Conservation (phyloP, 2,113 vertebrate genomes). For the Cairina moschata region DNA sequence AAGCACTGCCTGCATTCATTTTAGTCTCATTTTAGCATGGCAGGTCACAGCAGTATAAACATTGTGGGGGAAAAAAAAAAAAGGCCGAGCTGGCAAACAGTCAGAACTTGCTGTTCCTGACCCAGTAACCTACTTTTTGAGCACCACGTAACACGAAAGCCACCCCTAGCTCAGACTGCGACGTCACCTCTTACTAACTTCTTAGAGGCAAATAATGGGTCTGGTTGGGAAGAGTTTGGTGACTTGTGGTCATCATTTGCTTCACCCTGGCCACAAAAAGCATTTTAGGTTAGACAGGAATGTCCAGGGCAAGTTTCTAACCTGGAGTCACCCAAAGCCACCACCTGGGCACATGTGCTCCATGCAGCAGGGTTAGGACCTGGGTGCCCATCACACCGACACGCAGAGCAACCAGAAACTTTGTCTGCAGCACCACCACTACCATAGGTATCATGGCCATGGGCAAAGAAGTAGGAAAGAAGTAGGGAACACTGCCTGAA, state of each 20-base stretch:
- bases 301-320: neutral
- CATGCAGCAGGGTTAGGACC: rapidly evolving
- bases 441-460: neutral
- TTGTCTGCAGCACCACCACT: neutral
- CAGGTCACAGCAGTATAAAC: constrained; percentile 86
- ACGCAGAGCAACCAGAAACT: rapidly evolving
- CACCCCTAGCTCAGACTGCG: constrained; percentile 66
- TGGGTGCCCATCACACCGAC: neutral
- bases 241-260: neutral
- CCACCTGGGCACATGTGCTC: neutral
- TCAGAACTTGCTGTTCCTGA: constrained; percentile 91
- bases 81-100: constrained; percentile 80
- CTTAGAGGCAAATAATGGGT: constrained; percentile 16
- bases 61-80: constrained; percentile 25
- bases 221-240: neutral
- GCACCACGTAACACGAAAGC: constrained; percentile 82
- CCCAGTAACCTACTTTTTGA: constrained; percentile 95
- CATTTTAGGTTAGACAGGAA: neutral
- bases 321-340: neutral
- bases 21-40: constrained; percentile 86
- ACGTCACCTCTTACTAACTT: constrained; percentile 87
- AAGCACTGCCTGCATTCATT: constrained; percentile 43
- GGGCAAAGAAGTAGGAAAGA: neutral
- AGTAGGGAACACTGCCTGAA: neutral
- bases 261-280: constrained; percentile 31